phyloP scores from a whole-genome alignment of 2,888 invertebrate genomes.

The Neocrepidodera transversa region DNA sequence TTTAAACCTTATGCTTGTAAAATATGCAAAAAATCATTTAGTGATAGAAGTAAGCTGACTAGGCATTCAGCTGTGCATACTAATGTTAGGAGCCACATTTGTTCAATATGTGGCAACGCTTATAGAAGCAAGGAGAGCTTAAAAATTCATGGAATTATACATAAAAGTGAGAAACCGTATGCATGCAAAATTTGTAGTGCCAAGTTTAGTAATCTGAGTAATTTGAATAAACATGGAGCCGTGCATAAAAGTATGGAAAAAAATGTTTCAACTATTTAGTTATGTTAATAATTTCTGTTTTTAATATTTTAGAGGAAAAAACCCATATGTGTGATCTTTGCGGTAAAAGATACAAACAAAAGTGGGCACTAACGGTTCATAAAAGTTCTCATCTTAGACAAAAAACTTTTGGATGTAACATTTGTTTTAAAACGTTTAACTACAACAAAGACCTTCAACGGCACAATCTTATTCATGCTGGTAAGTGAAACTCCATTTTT shows the following conservation, averaged over 20 bases:
- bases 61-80: conserved; percentile 74
- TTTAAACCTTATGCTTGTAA: conserved; percentile 68
- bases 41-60: conserved; percentile 73
- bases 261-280: background rate
- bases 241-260: conserved; percentile 64
- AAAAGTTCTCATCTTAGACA: conserved; percentile 63
- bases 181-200: conserved; percentile 67
- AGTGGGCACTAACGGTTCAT: conserved; percentile 67
- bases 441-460: conserved; percentile 73
- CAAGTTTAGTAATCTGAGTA: conserved; percentile 70
- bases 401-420: conserved; percentile 67
- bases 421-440: conserved; percentile 72
- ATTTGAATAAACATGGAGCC: conserved; percentile 72
- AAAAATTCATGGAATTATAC: conserved; percentile 68
- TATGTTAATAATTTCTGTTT: background rate
- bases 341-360: conserved; percentile 67
- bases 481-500: conserved; percentile 57
- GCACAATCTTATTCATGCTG: conserved; percentile 73
- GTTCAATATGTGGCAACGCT: conserved; percentile 68
- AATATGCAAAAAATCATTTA: conserved; percentile 72
- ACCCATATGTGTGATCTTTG: conserved; percentile 67
- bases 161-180: conserved; percentile 70
- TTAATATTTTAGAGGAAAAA: conserved; percentile 60
- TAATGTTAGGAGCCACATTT: conserved; percentile 62
- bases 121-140: conserved; percentile 68